Conservation (phyloP, 2,797 vertebrate genomes). For the Discoglossus pictus region DNA sequence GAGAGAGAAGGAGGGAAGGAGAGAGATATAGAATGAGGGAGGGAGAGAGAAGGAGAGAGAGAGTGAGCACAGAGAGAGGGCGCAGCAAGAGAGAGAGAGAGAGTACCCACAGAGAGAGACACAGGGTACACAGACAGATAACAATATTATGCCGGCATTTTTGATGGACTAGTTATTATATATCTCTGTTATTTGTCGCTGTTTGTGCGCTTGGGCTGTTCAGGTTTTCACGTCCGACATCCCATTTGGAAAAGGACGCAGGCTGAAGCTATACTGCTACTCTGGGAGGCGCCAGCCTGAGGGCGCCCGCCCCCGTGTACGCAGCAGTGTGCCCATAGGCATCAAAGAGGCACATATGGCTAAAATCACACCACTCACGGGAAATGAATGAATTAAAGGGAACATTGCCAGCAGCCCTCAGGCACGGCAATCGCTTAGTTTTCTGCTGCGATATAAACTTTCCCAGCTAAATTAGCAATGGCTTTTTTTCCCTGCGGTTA, state of each 20-base stretch:
- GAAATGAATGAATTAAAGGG: slow-evolving; percentile 41
- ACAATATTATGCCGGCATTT: too few relatives aligned
- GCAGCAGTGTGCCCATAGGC: slow-evolving; percentile 40
- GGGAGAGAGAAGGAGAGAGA: too few relatives aligned
- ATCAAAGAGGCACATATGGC: slow-evolving; percentile 48
- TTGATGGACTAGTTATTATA: too few relatives aligned
- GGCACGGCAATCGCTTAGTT: slow-evolving; percentile 26
- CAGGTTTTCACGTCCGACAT: slow-evolving; percentile 3
- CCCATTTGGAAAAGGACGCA: slow-evolving; percentile 7
- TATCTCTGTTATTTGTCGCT: slow-evolving; percentile 13
- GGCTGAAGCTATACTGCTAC: slow-evolving; percentile 8
- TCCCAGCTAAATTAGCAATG: slow-evolving; percentile 43
- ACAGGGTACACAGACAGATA: too few relatives aligned
- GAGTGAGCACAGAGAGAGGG: too few relatives aligned
- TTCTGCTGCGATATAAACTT: slow-evolving; percentile 43
- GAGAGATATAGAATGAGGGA: too few relatives aligned
- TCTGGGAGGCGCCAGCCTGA: slow-evolving; percentile 28
- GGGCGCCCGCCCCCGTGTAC: slow-evolving; percentile 27
- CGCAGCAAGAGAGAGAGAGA: too few relatives aligned
- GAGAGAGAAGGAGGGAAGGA: too few relatives aligned
- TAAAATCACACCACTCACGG: slow-evolving; percentile 46
- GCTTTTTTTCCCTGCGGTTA: slow-evolving; percentile 36
- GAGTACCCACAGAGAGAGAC: too few relatives aligned
- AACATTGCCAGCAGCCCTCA: slow-evolving; percentile 45
- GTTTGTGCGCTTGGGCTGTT: slow-evolving; percentile 3